Percentiles rank a stretch among this genome's conserved stretches.
Evolutionary conservation across 2,113 vertebrate genomes (phyloP).

Genomic region (Australoheros scitulus): DNA sequence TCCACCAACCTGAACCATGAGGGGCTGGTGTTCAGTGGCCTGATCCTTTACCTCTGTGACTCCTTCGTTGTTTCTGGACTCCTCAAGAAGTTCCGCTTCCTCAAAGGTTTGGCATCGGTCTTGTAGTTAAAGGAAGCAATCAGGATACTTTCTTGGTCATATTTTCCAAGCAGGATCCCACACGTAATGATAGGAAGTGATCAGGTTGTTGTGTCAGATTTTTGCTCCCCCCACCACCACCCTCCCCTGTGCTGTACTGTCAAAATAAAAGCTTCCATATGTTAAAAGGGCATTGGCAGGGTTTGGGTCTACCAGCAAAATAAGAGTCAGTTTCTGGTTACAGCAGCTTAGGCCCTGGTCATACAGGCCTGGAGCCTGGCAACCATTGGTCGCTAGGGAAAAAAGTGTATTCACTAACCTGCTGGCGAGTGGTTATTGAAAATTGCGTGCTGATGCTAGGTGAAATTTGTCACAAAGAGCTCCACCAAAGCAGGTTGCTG

Average conservation of each 20-base stretch:
- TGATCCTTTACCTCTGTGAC: slow-evolving; percentile 97
- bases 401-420: background rate
- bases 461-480: background rate
- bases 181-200: background rate
- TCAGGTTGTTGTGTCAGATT: background rate
- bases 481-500: background rate
- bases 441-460: background rate
- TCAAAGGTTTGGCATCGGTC: slow-evolving; percentile 86
- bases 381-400: background rate
- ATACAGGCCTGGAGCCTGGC: background rate
- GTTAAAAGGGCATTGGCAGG: background rate
- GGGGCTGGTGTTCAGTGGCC: slow-evolving; percentile 92
- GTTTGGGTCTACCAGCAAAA: background rate
- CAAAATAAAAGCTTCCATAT: background rate
- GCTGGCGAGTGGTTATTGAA: background rate
- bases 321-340: background rate
- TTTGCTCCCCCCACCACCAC: background rate
- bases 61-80: slow-evolving; percentile 94
- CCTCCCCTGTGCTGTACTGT: background rate
- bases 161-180: background rate
- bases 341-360: background rate
- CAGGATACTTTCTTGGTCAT: background rate
- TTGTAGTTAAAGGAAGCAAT: background rate
- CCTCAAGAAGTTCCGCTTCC: slow-evolving; percentile 92
- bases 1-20: slow-evolving; percentile 92